Percentiles rank a stretch among this genome's conserved stretches.
These are phyloP conservation scores for Buathra laborator DNA, from an alignment of 2,888 invertebrate species.

Conservation along the genomic window DNA sequence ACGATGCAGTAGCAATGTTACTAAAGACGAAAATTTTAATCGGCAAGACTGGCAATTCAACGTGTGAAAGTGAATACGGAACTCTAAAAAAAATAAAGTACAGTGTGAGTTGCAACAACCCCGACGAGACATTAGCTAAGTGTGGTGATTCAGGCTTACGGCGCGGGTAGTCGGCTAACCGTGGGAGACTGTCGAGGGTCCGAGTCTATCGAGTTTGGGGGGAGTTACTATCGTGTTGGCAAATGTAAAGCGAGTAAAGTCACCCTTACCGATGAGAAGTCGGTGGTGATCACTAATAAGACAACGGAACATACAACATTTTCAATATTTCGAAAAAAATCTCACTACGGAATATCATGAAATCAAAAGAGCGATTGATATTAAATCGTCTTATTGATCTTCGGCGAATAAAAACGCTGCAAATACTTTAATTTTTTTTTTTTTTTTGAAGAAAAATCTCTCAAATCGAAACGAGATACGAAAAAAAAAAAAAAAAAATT, in stretches of 20 bases:
- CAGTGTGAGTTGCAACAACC: slow-evolving; percentile 5
- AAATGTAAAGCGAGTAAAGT: slow-evolving; percentile 28
- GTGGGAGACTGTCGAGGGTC: slow-evolving; percentile 64
- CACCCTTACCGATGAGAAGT: not conserved
- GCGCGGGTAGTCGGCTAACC: not conserved
- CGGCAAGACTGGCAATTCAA: not conserved
- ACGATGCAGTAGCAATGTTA: not conserved
- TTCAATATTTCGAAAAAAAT: not conserved
- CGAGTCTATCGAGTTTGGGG: slow-evolving; percentile 61
- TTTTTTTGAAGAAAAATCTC: not conserved
- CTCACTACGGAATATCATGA: not conserved
- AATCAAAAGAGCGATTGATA: not conserved
- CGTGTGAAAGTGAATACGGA: not conserved
- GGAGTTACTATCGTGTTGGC: slow-evolving; percentile 57
- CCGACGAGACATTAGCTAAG: slow-evolving; percentile 15
- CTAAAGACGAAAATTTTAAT: not conserved
- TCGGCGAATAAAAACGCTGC: no score
- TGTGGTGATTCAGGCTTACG: slow-evolving; percentile 24
- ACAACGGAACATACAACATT: not conserved
- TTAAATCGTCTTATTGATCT: not conserved
- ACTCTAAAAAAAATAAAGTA: not conserved
- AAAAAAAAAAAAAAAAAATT: not conserved
- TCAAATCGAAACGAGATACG: not conserved
- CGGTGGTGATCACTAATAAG: slow-evolving; percentile 13
- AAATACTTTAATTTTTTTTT: not conserved